Evolutionary conservation across 2,888 invertebrate genomes (phyloP).

Genomic region (Dicyrtoma fusca): DNA sequence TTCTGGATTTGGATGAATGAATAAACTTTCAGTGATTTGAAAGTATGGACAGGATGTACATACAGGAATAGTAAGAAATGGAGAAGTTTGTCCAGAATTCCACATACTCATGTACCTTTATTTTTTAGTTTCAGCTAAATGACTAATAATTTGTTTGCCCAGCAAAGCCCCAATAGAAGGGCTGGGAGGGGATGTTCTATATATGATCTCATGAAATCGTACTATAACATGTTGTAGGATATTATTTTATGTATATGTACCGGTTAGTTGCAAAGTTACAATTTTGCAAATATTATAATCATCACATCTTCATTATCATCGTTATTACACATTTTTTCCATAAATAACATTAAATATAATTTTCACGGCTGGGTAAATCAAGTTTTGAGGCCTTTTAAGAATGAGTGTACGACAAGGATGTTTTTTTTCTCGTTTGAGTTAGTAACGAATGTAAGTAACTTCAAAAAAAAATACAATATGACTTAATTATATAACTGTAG

Average conservation of each 20-base stretch:
- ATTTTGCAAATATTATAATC: slow-evolving; percentile 1
- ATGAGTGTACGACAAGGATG: slow-evolving; percentile 3
- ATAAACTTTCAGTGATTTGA: too few species aligned
- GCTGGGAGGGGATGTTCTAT: neutral
- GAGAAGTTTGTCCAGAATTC: too few species aligned
- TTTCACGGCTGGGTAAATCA: neutral
- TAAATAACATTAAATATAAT: neutral
- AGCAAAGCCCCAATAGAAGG: neutral
- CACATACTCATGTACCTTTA: slow-evolving; percentile 1
- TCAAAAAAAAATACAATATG: slow-evolving; percentile 1
- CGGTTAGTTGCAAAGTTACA: neutral
- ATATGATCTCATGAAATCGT: neutral
- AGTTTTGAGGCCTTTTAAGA: slow-evolving; percentile 8
- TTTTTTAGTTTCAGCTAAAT: slow-evolving; percentile 22
- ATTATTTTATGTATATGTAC: neutral
- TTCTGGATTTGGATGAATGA: neutral
- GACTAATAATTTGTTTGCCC: slow-evolving; percentile 6
- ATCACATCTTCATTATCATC: neutral
- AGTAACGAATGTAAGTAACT: neutral
- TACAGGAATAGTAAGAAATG: too few species aligned
- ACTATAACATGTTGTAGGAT: neutral
- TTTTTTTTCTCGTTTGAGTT: neutral
- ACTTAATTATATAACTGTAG: neutral
- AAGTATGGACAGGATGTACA: too few species aligned
- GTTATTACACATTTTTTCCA: slow-evolving; percentile 1